A percentile compares a stretch with the other conserved stretches of the same genome.
Evolutionary conservation across 2,113 vertebrate species (phyloP).

Genomic region (Hucho hucho): DNA sequence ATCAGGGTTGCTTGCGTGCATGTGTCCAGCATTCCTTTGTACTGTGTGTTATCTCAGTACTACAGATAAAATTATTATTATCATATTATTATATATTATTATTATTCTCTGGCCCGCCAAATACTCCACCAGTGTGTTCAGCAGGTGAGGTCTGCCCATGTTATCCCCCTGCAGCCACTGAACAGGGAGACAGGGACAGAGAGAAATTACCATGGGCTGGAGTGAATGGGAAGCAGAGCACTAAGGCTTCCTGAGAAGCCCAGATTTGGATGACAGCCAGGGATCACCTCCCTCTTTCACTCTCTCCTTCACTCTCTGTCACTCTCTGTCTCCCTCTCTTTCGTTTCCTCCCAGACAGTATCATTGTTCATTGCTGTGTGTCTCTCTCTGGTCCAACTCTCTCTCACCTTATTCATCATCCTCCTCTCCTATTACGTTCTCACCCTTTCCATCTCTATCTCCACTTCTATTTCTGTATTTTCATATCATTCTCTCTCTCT

Average conservation of each 20-base stretch:
- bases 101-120: too few species aligned
- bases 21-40: background rate
- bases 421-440: background rate
- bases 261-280: conserved; percentile 17
- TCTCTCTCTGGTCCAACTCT: background rate
- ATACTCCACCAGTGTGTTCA: background rate
- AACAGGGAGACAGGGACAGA: conserved; percentile 20
- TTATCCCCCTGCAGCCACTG: background rate
- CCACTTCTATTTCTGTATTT: background rate
- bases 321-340: background rate
- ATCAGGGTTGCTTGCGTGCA: background rate
- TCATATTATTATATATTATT: too few species aligned
- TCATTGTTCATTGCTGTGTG: background rate
- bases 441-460: background rate
- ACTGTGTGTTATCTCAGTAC: too few species aligned
- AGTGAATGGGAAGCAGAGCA: conserved; percentile 54
- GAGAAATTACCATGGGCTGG: conserved; percentile 14
- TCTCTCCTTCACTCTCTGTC: background rate
- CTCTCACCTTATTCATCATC: background rate
- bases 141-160: conserved; percentile 6
- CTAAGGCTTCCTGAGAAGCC: conserved; percentile 22
- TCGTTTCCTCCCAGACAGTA: background rate
- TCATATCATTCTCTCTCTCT: background rate
- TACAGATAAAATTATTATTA: too few species aligned
- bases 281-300: background rate